phyloP scores from a whole-genome alignment of 2,797 vertebrate genomes.

The Tapirus indicus region DNA sequence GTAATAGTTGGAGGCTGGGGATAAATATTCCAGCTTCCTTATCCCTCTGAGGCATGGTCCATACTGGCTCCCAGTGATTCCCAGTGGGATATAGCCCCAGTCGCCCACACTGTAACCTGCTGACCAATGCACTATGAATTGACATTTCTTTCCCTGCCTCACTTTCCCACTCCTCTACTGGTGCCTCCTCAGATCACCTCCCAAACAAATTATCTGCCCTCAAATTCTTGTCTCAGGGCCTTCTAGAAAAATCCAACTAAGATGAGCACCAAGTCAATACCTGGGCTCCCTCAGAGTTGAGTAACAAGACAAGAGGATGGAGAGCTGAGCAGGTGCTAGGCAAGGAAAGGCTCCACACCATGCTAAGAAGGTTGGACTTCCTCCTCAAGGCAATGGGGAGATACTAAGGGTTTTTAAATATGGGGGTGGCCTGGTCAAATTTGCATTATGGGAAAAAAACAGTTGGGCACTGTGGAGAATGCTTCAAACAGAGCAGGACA shows the following conservation, averaged over 20 bases:
- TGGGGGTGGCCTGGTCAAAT: not conserved
- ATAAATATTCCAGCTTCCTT: not conserved
- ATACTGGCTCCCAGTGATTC: not conserved
- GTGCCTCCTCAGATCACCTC: not conserved
- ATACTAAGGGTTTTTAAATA: not conserved
- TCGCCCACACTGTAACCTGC: not conserved
- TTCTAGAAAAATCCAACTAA: not conserved
- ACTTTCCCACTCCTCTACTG: not conserved
- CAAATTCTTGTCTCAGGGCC: not conserved
- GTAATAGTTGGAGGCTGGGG: not conserved
- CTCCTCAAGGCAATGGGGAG: not conserved
- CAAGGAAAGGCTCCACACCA: not conserved
- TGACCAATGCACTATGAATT: not conserved
- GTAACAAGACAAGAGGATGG: not conserved
- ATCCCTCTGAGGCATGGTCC: not conserved
- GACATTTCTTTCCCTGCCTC: not conserved
- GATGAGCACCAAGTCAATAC: not conserved
- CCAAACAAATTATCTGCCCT: not conserved
- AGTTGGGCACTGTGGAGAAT: not conserved
- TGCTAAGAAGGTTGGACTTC: not conserved
- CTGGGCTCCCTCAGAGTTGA: not conserved
- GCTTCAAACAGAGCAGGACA: not conserved
- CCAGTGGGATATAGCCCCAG: not conserved
- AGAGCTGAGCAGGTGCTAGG: not conserved
- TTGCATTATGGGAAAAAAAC: not conserved